A percentile compares a stretch with the other conserved stretches of the same genome.
phyloP scores from a whole-genome alignment of 2,888 invertebrate species.

The Geotrupes spiniger region DNA sequence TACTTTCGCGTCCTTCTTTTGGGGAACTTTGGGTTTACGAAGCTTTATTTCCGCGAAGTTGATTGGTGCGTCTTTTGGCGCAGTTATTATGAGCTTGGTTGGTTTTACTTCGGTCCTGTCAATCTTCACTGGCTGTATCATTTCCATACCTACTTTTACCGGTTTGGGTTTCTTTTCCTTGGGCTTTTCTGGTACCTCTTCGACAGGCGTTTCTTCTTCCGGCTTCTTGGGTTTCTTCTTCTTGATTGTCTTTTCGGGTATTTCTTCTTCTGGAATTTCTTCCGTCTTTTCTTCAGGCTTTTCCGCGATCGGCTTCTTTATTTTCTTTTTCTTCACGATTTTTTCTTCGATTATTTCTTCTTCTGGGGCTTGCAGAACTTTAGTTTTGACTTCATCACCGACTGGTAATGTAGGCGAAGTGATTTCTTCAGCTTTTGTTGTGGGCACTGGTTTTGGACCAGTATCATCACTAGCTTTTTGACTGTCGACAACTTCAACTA shows the following conservation, averaged over 20 bases:
- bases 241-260: conserved; percentile 5
- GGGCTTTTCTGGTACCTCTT: conserved; percentile 30
- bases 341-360: conserved; percentile 23
- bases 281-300: conserved; percentile 16
- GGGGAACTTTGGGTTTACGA: conserved; percentile 45
- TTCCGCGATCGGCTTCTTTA: conserved; percentile 20
- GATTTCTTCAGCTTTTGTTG: conserved; percentile 8
- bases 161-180: conserved; percentile 30
- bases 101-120: conserved; percentile 60
- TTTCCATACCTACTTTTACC: conserved; percentile 32
- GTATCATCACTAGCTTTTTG: conserved; percentile 21
- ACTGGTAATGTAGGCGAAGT: conserved; percentile 9
- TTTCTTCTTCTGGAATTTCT: conserved; percentile 5
- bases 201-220: conserved; percentile 14
- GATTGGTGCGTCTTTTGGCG: conserved; percentile 54
- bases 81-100: conserved; percentile 59
- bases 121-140: conserved; percentile 55
- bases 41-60: conserved; percentile 66
- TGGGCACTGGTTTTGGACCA: conserved; percentile 7
- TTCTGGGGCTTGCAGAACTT: conserved; percentile 16
- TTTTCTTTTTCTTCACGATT: conserved; percentile 11
- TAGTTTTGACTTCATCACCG: conserved; percentile 20
- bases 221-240: conserved; percentile 20
- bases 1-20: conserved; percentile 37
- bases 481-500: conserved; percentile 25